Evolutionary conservation across 1,140 invertebrate genomes (phyloP).

Genomic region (Drosophila saltans): DNA sequence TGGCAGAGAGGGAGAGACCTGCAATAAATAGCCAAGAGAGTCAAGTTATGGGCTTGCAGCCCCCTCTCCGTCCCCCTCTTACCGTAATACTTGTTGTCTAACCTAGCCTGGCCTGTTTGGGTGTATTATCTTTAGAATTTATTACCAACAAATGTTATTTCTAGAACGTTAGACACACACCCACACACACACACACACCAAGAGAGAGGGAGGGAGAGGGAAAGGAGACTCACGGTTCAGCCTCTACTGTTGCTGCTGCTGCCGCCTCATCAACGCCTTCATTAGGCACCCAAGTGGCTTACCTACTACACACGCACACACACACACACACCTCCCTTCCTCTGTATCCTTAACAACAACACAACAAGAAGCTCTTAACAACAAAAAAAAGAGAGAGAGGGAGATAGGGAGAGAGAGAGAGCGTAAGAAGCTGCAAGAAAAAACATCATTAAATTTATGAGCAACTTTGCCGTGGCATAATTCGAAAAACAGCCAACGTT

Average conservation of each 20-base stretch:
- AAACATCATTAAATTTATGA: constrained; percentile 79
- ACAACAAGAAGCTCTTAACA: constrained; percentile 39
- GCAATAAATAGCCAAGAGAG: constrained; percentile 62
- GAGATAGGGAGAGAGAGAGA: constrained; percentile 1
- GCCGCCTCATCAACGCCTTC: constrained; percentile 74
- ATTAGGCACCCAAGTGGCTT: constrained; percentile 64
- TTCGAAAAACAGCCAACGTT: constrained; percentile 48
- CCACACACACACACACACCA: not conserved
- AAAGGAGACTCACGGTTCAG: constrained; percentile 5
- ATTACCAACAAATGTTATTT: constrained; percentile 80
- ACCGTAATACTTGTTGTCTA: not conserved
- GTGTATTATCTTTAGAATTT: constrained; percentile 81
- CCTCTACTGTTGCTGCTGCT: constrained; percentile 44
- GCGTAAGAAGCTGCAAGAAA: constrained; percentile 30
- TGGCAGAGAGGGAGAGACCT: constrained; percentile 36
- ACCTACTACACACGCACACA: constrained; percentile 10
- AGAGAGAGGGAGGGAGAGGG: not conserved
- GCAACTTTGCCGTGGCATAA: constrained; percentile 56
- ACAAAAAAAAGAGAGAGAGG: constrained; percentile 17
- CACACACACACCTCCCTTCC: not conserved
- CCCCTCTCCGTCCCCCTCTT: not conserved
- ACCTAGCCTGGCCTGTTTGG: constrained; percentile 47
- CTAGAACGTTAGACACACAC: constrained; percentile 75
- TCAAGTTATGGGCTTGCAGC: constrained; percentile 59
- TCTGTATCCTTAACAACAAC: constrained; percentile 5